Evolutionary conservation across 2,113 vertebrate species (phyloP), one percentile per base, ranked within the genome.

Genomic region (Dipodomys spectabilis): DNA sequence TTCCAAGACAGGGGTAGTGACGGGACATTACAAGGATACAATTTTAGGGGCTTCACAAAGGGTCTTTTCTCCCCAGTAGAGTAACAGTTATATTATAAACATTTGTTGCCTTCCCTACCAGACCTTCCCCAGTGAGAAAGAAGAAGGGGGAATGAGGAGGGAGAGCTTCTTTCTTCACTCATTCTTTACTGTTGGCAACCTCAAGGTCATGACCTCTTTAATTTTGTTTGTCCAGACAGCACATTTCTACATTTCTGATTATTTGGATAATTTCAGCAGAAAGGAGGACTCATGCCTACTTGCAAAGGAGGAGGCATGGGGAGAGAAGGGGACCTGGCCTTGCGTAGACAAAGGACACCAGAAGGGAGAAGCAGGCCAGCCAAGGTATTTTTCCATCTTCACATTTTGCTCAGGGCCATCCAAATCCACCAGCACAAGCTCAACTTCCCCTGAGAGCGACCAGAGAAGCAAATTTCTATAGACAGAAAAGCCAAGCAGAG

Each of bases 281-380:
- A 84, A 74, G 67, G 68, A 67, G 57, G 39, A 39, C n/a, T 27
- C 0, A 8, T 19, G 9, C 0, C 71, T 67, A 0, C 12, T 27
- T 45, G 22, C 32, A 53, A 0, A 35, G 62, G 45, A 27, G 35
- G 12, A 45, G 28, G 44, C 0, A 5, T 25, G 45, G 19, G 27
- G 13, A 30, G 28, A 35, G 13, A 74, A 30, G n/a, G 25, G 35
- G 25, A 53, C 53, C 60, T 74, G 85, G 19, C 92, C 94, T 92
- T 74, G 90, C 96, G 94, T 92, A 88, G 96, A 96, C 94, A 95
- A 97, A 97, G 94, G 95, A 96, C 74, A 82, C 80, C 53, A 82
- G 90, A 73, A 60, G 62, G 78, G 93, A 95, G 39, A 78, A 32
- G 62, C 87, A 35, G 83, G 27, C 65, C 44, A 94, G 82, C 44